These are phyloP conservation scores for Gopherus evgoodei DNA, from an alignment of 2,113 vertebrate species.

Conservation along the genomic window DNA sequence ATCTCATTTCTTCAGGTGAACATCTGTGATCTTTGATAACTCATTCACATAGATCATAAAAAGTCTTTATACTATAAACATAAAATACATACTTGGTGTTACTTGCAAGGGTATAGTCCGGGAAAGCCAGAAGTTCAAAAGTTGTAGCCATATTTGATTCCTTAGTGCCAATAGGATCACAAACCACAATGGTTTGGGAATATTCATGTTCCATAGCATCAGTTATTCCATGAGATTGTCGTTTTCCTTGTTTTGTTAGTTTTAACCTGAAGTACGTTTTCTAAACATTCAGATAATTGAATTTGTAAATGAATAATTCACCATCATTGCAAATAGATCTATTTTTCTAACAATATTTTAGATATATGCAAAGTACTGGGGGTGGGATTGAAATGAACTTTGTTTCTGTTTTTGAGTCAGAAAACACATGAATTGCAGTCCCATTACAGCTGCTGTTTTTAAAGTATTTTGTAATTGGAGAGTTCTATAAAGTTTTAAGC, in stretches of 20 bases:
- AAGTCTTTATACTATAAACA: background rate
- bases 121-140: background rate
- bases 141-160: background rate
- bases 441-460: background rate
- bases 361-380: background rate
- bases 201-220: fast-evolving
- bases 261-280: background rate
- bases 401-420: background rate
- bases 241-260: background rate
- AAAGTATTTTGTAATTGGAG: background rate
- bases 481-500: background rate
- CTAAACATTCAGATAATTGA: background rate
- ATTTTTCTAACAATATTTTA: background rate
- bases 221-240: background rate
- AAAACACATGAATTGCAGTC: background rate
- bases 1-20: background rate
- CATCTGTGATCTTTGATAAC: background rate
- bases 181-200: background rate
- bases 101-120: background rate
- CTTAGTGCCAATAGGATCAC: background rate
- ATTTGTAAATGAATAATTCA: background rate
- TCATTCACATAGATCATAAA: background rate
- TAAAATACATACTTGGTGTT: background rate
- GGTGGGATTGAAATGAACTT: background rate
- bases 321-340: background rate